Conservation (phyloP, 2,888 invertebrate species). For the Meta bourneti region DNA sequence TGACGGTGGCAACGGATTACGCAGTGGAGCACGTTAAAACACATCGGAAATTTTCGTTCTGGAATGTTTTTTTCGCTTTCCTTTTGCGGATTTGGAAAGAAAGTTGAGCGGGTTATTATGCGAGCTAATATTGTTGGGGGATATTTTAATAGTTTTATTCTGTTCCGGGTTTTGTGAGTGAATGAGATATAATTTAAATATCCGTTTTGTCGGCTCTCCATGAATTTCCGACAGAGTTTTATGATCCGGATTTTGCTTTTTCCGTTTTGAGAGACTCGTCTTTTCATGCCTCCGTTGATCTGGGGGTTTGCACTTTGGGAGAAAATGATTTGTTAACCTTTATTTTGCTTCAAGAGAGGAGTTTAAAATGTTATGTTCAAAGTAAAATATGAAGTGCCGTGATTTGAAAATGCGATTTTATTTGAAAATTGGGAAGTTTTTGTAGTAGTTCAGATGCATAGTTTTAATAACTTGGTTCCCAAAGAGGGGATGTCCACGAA, state of each 20-base stretch:
- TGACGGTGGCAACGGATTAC: background rate
- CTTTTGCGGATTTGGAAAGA: background rate
- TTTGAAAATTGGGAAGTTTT: too few species aligned
- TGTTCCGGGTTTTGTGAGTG: background rate
- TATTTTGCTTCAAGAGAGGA: too few species aligned
- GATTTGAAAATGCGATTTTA: too few species aligned
- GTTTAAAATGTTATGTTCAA: too few species aligned
- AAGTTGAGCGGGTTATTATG: background rate
- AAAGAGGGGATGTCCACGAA: too few species aligned
- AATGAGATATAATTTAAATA: background rate
- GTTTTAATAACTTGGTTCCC: too few species aligned
- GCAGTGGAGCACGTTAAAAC: background rate
- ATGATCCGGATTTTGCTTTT: background rate
- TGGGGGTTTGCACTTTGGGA: too few species aligned
- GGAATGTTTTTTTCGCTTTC: background rate
- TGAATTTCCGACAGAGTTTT: background rate
- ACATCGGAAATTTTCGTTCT: background rate
- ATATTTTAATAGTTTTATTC: background rate
- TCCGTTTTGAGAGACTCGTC: background rate
- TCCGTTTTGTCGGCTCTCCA: background rate
- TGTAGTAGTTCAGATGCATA: too few species aligned
- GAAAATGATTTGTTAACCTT: too few species aligned
- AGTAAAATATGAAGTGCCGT: too few species aligned
- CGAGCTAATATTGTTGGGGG: background rate
- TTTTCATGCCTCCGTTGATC: too few species aligned